phyloP scores from a whole-genome alignment of 2,797 vertebrate species.

The Pteronotus mesoamericanus region DNA sequence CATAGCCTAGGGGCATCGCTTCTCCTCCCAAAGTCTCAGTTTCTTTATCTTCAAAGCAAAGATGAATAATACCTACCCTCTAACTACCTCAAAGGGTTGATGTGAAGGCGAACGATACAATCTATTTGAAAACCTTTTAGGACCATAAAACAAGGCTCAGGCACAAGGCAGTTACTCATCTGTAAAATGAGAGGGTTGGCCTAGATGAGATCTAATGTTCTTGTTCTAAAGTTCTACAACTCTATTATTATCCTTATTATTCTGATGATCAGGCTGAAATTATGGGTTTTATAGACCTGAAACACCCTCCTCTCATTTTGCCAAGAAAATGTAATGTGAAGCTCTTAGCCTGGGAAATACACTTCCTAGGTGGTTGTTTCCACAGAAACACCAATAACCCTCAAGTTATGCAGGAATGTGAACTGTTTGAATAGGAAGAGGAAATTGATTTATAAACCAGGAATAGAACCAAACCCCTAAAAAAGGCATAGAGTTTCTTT shows the following conservation, averaged over 20 bases:
- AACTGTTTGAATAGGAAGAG: slow-evolving; percentile 71
- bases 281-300: slow-evolving; percentile 43
- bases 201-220: slow-evolving; percentile 22
- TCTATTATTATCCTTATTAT: slow-evolving; percentile 67
- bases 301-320: neutral
- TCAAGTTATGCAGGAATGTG: slow-evolving; percentile 77
- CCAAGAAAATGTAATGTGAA: slow-evolving; percentile 20
- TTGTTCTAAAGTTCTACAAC: slow-evolving; percentile 45
- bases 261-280: slow-evolving; percentile 60
- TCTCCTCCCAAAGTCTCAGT: neutral
- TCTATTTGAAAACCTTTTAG: neutral
- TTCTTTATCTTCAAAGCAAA: neutral
- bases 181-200: slow-evolving; percentile 61
- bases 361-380: slow-evolving; percentile 71
- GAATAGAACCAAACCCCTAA: slow-evolving; percentile 58
- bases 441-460: slow-evolving; percentile 77
- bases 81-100: neutral
- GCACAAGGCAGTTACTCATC: slow-evolving; percentile 50
- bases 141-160: neutral
- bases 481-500: slow-evolving; percentile 59
- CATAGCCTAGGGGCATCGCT: too few relatives aligned
- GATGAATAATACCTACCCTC: neutral
- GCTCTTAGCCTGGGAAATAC: slow-evolving; percentile 49
- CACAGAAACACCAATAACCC: slow-evolving; percentile 69
- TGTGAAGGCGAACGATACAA: neutral